Evolutionary conservation across 1,140 invertebrate species (phyloP).

Genomic region (Ceratina australensis): DNA sequence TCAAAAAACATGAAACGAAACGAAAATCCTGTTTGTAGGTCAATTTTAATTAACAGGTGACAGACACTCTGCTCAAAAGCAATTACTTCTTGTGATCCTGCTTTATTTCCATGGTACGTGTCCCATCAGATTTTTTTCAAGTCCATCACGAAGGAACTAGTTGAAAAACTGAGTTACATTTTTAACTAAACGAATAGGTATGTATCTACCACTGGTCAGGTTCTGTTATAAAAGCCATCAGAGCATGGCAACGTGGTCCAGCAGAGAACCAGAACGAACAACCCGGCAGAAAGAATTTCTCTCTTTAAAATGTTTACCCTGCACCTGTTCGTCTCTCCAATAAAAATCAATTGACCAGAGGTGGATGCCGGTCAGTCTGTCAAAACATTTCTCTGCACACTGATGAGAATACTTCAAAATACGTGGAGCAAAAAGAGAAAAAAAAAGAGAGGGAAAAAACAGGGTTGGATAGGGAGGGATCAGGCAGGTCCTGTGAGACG

Average conservation of each 20-base stretch:
- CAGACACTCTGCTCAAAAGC: too few relatives aligned
- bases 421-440: not conserved
- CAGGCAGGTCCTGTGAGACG: slow-evolving; percentile 22
- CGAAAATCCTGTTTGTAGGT: too few relatives aligned
- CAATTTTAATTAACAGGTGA: too few relatives aligned
- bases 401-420: not conserved
- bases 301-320: slow-evolving; percentile 21
- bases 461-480: slow-evolving; percentile 7
- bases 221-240: slow-evolving; percentile 7
- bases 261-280: not conserved
- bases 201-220: not conserved
- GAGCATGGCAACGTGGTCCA: not conserved
- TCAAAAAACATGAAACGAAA: too few relatives aligned
- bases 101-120: too few relatives aligned
- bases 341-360: slow-evolving; percentile 30
- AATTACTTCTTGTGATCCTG: too few relatives aligned
- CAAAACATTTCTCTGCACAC: slow-evolving; percentile 23
- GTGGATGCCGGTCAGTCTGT: slow-evolving; percentile 5
- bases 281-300: slow-evolving; percentile 3
- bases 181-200: not conserved
- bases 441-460: not conserved
- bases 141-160: too few relatives aligned
- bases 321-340: not conserved
- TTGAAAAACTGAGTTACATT: not conserved
- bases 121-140: too few relatives aligned